Percentiles rank a stretch among this genome's conserved stretches.
Conservation (phyloP, 37 sponge, comb jelly and placozoan genomes). For the Chondrosia reniformis region DNA sequence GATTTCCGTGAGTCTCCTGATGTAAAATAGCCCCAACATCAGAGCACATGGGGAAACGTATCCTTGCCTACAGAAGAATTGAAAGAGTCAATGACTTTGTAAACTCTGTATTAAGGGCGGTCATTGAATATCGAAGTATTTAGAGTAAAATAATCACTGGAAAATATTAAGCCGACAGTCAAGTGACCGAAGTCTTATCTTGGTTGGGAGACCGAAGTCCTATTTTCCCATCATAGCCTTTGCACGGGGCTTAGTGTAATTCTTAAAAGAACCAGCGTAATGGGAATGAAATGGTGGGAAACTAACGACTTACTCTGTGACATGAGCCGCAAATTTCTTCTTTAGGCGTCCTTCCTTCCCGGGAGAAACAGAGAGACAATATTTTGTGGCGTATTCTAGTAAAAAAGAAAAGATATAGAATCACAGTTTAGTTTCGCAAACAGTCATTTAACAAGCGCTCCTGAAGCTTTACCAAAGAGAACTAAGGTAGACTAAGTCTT, state of each 20-base stretch:
- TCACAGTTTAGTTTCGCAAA: background rate
- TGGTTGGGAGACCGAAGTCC: too few species aligned
- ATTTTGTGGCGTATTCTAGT: constrained; percentile 10
- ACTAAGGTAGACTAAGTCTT: background rate
- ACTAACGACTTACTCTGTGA: constrained; percentile 29
- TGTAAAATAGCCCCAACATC: constrained; percentile 70
- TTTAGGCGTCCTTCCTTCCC: constrained; percentile 36
- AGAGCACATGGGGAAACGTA: constrained; percentile 63
- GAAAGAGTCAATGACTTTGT: background rate
- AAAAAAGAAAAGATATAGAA: background rate
- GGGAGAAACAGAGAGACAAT: background rate
- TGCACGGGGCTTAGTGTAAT: too few species aligned
- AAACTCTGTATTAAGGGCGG: background rate
- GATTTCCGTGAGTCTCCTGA: constrained; percentile 39
- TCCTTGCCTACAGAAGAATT: constrained; percentile 55
- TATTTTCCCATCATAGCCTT: too few species aligned
- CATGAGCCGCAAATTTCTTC: constrained; percentile 34
- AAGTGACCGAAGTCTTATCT: too few species aligned
- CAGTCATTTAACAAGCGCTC: background rate
- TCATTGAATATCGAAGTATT: background rate
- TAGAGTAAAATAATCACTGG: too few species aligned
- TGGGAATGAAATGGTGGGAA: too few species aligned
- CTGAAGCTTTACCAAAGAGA: background rate
- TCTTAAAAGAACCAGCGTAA: too few species aligned
- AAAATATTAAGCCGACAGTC: too few species aligned